Evolutionary conservation across 2,113 vertebrate species (phyloP), one percentile per base, ranked within the genome.

Genomic region (Sylvilagus bachmani): DNA sequence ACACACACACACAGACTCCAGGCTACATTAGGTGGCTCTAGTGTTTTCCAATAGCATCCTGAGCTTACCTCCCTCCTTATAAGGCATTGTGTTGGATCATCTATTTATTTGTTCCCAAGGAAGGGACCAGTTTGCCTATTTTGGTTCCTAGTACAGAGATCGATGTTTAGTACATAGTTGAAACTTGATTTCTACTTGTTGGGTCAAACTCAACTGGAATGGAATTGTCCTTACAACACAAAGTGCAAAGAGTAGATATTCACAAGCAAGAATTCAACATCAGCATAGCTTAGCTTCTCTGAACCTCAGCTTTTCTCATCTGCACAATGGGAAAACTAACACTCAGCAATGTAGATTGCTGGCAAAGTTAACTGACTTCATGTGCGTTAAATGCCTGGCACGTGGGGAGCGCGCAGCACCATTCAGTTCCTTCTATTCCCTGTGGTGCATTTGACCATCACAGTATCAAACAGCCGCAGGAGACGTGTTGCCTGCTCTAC

Each of bases 171-270:
- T 31, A 69, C 2, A 83, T 24, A 61, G 27, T 22, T 67, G n/a
- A 6, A 31, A 78, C 24, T 74, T 38, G 33, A 38, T 69, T 62
- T 71, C 53, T 85, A 38, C 29, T 75, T 88, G 55, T 75, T 93
- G 49, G 89, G 53, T 36, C 38, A 53, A 93, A 62, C 64, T 82
- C 70, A 55, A 38, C 38, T 33, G 55, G 38, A 92, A 94, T 31
- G 24, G 29, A 71, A 74, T 74, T 44, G 2, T 33, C n/a, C 75
- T 90, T 70, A 75, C 70, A 22, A 61, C 16, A 67, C 71, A 58
- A 97, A 86, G 91, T 82, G 44, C 90, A 74, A 79, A 75, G 64
- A 27, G 5, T 51, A 71, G 55, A 27, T 70, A 66, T 61, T 61
- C 74, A 69, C 61, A 58, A 80, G 25, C 19, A 90, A 92, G 80